Percentiles rank a stretch among this genome's conserved stretches.
Evolutionary conservation across 2,888 invertebrate species (phyloP).

Genomic region (Caenorhabditis sp.): DNA sequence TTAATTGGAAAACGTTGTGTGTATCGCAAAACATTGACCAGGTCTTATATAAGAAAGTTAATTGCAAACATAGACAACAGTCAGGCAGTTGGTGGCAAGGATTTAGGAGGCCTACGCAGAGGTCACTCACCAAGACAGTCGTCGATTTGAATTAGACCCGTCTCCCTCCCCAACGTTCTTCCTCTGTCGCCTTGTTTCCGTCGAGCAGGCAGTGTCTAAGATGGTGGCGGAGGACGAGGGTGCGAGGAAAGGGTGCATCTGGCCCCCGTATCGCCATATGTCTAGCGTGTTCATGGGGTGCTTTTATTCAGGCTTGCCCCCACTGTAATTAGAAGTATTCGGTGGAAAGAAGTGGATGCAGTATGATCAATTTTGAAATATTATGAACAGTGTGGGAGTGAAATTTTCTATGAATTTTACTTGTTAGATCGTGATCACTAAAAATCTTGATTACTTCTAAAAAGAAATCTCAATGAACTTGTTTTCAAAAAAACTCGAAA

Average conservation of each 20-base stretch:
- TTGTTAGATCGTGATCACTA: no score
- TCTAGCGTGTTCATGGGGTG: constrained; percentile 3
- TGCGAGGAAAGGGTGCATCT: constrained; percentile 38
- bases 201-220: constrained; percentile 16
- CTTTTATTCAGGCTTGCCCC: background rate
- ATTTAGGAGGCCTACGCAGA: constrained; percentile 1
- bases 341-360: background rate
- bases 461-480: background rate
- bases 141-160: constrained; percentile 42
- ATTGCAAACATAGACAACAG: constrained; percentile 30
- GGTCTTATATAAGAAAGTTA: constrained; percentile 26
- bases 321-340: no score
- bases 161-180: no score
- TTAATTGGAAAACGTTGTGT: constrained; percentile 39
- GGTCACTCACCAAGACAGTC: constrained; percentile 35
- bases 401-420: no score
- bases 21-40: background rate
- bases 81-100: constrained; percentile 15
- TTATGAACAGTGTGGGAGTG: no score
- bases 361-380: background rate
- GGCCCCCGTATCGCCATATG: constrained; percentile 38
- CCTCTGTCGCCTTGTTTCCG: background rate
- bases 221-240: constrained; percentile 9
- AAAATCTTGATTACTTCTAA: background rate
- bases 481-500: background rate